phyloP scores from a whole-genome alignment of 2,888 invertebrate genomes.

The Chymomyza fuscimana region DNA sequence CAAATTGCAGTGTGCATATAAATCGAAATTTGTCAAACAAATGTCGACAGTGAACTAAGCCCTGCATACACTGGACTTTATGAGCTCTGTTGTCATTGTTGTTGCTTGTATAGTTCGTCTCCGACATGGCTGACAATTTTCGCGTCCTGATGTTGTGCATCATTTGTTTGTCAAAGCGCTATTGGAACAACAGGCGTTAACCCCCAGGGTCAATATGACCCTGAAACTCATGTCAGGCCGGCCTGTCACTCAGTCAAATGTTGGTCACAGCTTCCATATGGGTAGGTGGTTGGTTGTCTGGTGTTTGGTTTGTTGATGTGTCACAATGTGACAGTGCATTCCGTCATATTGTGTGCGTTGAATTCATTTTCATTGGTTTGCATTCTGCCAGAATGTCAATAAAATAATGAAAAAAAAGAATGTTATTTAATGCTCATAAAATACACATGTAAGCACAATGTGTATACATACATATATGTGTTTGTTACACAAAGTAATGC shows the following conservation, averaged over 20 bases:
- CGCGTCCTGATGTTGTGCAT: slow-evolving; percentile 7
- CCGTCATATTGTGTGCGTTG: neutral
- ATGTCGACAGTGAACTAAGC: slow-evolving; percentile 40
- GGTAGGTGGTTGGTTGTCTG: too few species aligned
- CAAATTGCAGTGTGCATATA: slow-evolving; percentile 26
- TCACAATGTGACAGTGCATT: neutral
- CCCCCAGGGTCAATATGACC: slow-evolving; percentile 26
- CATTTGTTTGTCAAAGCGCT: slow-evolving; percentile 16
- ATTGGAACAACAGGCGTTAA: slow-evolving; percentile 26
- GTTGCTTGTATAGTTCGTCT: neutral
- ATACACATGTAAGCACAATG: neutral
- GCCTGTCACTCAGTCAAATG: neutral
- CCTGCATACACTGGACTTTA: slow-evolving; percentile 30
- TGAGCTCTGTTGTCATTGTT: neutral
- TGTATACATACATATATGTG: too few species aligned
- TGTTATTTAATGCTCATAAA: neutral
- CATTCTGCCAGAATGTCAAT: neutral
- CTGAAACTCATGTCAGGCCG: slow-evolving; percentile 17
- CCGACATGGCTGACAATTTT: neutral
- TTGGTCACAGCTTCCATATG: neutral
- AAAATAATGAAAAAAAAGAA: neutral
- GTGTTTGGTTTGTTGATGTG: neutral
- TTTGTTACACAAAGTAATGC: neutral
- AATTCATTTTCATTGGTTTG: neutral
- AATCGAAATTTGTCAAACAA: slow-evolving; percentile 62